Conservation (phyloP, 2,888 invertebrate species). For the Meta bourneti region DNA sequence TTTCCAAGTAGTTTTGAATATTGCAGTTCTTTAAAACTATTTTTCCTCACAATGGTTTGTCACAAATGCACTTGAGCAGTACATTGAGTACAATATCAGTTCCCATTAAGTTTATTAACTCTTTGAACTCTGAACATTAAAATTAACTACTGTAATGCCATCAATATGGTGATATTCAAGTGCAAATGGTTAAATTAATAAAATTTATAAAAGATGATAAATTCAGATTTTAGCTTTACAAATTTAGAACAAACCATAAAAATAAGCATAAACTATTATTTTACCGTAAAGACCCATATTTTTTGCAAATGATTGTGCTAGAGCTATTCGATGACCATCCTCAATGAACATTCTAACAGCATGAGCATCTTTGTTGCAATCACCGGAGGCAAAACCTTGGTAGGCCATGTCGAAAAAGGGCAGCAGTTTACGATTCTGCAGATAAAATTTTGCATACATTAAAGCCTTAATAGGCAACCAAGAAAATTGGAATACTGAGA, state of each 20-base stretch:
- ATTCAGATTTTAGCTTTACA: neutral
- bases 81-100: no score
- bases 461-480: no score
- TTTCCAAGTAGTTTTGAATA: no score
- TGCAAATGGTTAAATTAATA: no score
- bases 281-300: conserved; percentile 94
- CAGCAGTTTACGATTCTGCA: conserved; percentile 85
- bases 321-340: conserved; percentile 91
- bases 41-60: no score
- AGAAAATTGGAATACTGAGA: no score
- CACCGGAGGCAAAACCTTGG: conserved; percentile 95
- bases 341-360: conserved; percentile 92
- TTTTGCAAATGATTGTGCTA: conserved; percentile 97
- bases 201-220: neutral
- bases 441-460: neutral
- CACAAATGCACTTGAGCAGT: no score
- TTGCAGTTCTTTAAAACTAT: no score
- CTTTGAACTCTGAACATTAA: no score
- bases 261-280: conserved; percentile 30
- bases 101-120: no score
- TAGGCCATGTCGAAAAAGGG: conserved; percentile 99
- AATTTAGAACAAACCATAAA: neutral
- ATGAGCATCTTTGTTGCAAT: conserved; percentile 91
- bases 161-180: no score
- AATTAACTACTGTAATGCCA: no score